Evolutionary conservation across 2,113 vertebrate species (phyloP), one percentile per base, ranked within the genome.

Genomic region (Corythoichthys haematopterus): DNA sequence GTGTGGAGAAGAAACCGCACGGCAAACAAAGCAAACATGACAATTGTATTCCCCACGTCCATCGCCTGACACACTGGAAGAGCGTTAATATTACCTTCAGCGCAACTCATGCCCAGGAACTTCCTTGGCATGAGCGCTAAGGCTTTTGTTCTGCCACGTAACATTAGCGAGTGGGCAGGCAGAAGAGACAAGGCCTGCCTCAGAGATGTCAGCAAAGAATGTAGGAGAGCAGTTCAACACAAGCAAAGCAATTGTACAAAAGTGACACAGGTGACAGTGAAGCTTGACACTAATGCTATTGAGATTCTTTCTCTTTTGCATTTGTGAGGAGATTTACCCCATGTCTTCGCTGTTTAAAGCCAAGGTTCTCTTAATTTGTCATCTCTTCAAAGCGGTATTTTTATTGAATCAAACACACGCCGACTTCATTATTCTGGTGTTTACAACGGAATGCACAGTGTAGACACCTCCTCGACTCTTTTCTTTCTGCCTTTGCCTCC

Each of bases 21-120:
- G 48, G 81, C 81, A 82, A 86, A 90, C 81, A 88, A 88, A 87
- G 47, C 79, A 85, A 87, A 87, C 86, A 88, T 82, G 85, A 88
- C 86, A 89, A 81, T 71, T 71, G 70, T 69, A 82, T 77, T 74
- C 85, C 82, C 78, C 61, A 43, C 76, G 79, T 84, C 81, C 81
- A 81, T 61, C 69, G 70, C 76, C 82, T 88, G 87, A 87, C 87
- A 87, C 77, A 69, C 75, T 79, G 75, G 80, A 70, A 85, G 83
- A 83, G 76, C 77, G 69, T 76, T 74, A 72, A 81, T 84, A 80
- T 82, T 84, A 84, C 84, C 83, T 81, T 68, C 76, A 80, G 80
- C 82, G 36, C 79, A 85, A 82, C 83, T 87, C 83, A 80, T 81
- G 71, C 79, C 78, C 73, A 65, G 81, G 73, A 87, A 87, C 70